Base-by-base conservation (phyloP, 2,888 invertebrate species). In the Drosophila hamatofila region DNA sequence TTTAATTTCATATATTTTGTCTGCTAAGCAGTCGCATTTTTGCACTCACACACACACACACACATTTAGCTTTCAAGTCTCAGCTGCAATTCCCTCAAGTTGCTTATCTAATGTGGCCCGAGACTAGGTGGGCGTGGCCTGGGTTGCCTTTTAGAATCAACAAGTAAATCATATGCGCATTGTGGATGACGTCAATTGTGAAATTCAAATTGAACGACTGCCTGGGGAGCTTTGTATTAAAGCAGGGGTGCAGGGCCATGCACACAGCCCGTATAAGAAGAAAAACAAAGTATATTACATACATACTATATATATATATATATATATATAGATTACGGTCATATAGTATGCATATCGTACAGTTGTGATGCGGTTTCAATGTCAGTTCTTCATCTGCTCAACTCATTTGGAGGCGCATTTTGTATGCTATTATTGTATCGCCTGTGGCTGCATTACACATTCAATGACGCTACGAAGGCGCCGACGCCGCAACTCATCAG, bases 131-230 rank as follows among this genome's bases (percentile, higher is more conserved):
- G 78, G 68, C 81, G 80, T 67, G 84, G 83, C 63, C 27, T 23
- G 56, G 63, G 70, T 68, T 62, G 68, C 72, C 75, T 63, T 63
- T 69, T 78, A 46, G 72, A 76, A 85, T 85, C 84, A 88, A 85
- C 84, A 81, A 86, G 86, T 88, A 85, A 83, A 83, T 81, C 83
- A 85, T 88, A 88, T 84, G 88, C 88, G 82, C 88, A 82, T 88
- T 85, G 78, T 72, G 67, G 65, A 84, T 84, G 84, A 88, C 81
- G 84, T 85, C 81, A 85, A 79, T 78, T 83, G 70, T 88, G 66
- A 85, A 85, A 85, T 85, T 85, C 84, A 85, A 85, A 88, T 85
- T 77, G 68, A 73, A 88, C 79, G 70, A 88, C 66, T 71, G 78
- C 88, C 88, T 56, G 59, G 85, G 85, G 80, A 84, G 82, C 72